Base-by-base conservation (phyloP, 2,888 invertebrate species). In the Drosophila antonietae region DNA sequence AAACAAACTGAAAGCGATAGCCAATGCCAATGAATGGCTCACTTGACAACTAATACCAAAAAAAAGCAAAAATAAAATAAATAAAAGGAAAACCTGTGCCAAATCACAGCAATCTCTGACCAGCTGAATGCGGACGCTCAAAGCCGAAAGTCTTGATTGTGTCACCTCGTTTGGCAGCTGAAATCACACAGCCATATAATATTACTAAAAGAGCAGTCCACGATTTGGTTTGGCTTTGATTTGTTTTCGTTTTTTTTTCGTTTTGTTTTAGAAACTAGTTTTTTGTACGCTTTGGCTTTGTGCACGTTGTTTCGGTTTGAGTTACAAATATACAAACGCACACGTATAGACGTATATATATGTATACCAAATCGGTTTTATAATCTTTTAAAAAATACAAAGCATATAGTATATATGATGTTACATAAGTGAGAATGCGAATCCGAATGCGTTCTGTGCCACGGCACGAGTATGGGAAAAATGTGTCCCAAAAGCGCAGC, bases 381-480 rank as follows among this genome's bases (percentile, higher is more conserved):
- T 84, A 89, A 84, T 84, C 87, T 89, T 75, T 84, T 78, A 81
- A 89, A 89, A 89, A 84, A 87, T 83, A 89, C 89, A 84, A 73
- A 89, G 89, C 83, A 87, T 83, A 89, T 73, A 33, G 9, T 28
- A 28, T 41, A 58, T 79, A 55, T 79, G 51, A 33, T 58, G 62
- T 68, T 83, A 72, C 59, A 68, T 58, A 80, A 64, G 70, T 52
- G 49, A 37, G 62, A 57, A 62, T 65, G 28, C 35, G 56, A 47
- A 37, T 65, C 47, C 55, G 56, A 57, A 44, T 47, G 46, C 18
- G 39, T 39, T 44, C 58, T 39, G 14, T 20, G 43, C 12, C 18
- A 43, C 9, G 18, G 18, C 28, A 28, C 18, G 18, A 23, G 46
- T 20, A 9, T 14, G 47, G 56, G 69, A 47, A 65, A 65, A 66